Conservation (phyloP, 2,797 vertebrate species). For the Betta splendens region DNA sequence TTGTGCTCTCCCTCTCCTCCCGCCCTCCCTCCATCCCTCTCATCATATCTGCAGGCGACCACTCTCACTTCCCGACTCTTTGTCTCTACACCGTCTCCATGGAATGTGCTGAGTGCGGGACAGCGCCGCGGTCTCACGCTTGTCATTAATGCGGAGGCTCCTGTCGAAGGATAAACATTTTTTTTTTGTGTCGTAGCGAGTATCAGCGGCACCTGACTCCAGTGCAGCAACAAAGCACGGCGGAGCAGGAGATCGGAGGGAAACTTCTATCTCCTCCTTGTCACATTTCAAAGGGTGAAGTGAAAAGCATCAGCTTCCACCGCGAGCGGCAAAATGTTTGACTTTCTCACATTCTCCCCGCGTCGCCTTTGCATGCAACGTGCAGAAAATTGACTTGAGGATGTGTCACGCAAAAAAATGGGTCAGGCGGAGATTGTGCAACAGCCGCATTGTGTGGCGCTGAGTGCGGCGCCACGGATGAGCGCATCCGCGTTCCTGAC, state of each 20-base stretch:
- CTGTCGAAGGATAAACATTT: slow-evolving; percentile 29
- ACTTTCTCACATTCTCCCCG: slow-evolving; percentile 22
- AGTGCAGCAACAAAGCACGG: slow-evolving; percentile 45
- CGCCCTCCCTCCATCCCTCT: slow-evolving; percentile 22
- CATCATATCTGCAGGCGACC: slow-evolving; percentile 30
- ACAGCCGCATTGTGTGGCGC: slow-evolving; percentile 59
- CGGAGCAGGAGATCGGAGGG: slow-evolving; percentile 34
- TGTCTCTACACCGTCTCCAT: slow-evolving; percentile 18
- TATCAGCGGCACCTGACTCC: slow-evolving; percentile 49
- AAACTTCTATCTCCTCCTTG: slow-evolving; percentile 45
- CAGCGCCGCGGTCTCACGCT: slow-evolving; percentile 13
- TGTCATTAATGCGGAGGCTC: slow-evolving; percentile 34
- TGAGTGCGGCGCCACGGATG: slow-evolving; percentile 57
- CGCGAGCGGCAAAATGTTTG: slow-evolving; percentile 40
- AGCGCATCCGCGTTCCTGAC: slow-evolving; percentile 50
- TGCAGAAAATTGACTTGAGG: slow-evolving; percentile 51
- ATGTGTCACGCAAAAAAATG: slow-evolving; percentile 56
- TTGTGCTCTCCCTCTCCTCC: slow-evolving; percentile 8
- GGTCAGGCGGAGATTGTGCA: slow-evolving; percentile 60
- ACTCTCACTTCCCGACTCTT: slow-evolving; percentile 16
- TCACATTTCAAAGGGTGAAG: slow-evolving; percentile 53
- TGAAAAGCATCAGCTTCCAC: slow-evolving; percentile 41
- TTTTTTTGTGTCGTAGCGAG: slow-evolving; percentile 39
- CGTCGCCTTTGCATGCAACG: slow-evolving; percentile 50
- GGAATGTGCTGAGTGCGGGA: slow-evolving; percentile 21